phyloP scores from a whole-genome alignment of 2,888 invertebrate genomes.

The Pseudococcus longispinus region DNA sequence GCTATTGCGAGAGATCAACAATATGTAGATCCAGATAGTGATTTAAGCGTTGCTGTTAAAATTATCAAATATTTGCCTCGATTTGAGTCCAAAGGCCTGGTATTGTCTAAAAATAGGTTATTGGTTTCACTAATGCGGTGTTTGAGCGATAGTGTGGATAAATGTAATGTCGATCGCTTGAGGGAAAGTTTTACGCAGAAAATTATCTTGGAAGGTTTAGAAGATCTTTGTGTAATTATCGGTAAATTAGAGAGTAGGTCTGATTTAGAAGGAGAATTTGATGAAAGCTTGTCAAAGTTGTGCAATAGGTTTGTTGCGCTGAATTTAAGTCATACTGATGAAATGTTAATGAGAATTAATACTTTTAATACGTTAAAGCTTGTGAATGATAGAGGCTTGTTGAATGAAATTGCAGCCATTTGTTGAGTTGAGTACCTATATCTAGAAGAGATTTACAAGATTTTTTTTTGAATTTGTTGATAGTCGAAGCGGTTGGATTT shows the following conservation, averaged over 20 bases:
- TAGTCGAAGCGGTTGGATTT: too few relatives aligned
- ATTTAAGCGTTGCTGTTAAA: neutral
- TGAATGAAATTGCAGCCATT: too few relatives aligned
- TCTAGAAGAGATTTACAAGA: too few relatives aligned
- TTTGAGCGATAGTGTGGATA: neutral
- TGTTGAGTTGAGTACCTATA: too few relatives aligned
- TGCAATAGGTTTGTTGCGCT: neutral
- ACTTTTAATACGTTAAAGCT: neutral
- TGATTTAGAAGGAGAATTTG: neutral
- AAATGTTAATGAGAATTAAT: neutral
- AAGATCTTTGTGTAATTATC: neutral
- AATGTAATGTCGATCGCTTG: neutral
- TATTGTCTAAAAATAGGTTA: neutral
- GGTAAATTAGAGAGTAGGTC: neutral
- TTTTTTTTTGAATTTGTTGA: too few relatives aligned
- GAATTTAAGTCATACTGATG: neutral
- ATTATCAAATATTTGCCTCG: neutral
- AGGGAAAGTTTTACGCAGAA: neutral
- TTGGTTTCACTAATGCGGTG: neutral
- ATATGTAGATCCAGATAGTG: neutral
- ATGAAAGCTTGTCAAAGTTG: neutral
- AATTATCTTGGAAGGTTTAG: neutral
- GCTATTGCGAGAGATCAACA: neutral
- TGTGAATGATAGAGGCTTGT: too few relatives aligned
- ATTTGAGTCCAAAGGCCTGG: neutral